Evolutionary conservation across 1,140 invertebrate genomes (phyloP).

Genomic region (Musca domestica): DNA sequence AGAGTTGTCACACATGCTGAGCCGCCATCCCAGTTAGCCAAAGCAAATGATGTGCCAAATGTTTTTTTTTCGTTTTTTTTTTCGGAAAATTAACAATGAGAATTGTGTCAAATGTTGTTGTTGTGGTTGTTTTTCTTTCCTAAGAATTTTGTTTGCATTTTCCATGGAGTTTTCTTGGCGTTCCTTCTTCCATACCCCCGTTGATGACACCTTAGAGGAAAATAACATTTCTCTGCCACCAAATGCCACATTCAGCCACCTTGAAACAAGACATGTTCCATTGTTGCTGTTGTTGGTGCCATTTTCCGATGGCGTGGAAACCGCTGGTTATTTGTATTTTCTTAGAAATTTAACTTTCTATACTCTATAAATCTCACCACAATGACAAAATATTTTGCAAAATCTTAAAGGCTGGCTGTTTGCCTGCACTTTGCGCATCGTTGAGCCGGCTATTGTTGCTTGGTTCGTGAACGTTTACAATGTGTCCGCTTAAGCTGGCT

Average conservation of each 20-base stretch:
- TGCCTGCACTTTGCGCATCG: neutral
- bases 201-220: neutral
- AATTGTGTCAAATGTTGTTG: constrained; percentile 17
- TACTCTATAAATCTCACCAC: constrained; percentile 53
- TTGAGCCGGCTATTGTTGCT: neutral
- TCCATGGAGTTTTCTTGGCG: neutral
- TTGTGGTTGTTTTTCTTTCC: neutral
- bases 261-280: neutral
- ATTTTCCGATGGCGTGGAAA: neutral
- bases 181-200: neutral
- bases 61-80: too few relatives aligned
- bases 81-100: constrained; percentile 17
- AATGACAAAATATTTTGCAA: constrained; percentile 54
- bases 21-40: neutral
- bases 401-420: constrained; percentile 29
- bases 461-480: constrained; percentile 25
- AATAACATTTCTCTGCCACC: neutral
- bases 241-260: neutral
- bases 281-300: neutral
- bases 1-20: constrained; percentile 8
- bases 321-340: neutral
- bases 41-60: constrained; percentile 18
- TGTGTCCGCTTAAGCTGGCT: neutral
- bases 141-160: constrained; percentile 8
- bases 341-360: constrained; percentile 40